Base-by-base conservation (phyloP, 2,888 invertebrate genomes). In the Scaptomyza cyrtandrae region DNA sequence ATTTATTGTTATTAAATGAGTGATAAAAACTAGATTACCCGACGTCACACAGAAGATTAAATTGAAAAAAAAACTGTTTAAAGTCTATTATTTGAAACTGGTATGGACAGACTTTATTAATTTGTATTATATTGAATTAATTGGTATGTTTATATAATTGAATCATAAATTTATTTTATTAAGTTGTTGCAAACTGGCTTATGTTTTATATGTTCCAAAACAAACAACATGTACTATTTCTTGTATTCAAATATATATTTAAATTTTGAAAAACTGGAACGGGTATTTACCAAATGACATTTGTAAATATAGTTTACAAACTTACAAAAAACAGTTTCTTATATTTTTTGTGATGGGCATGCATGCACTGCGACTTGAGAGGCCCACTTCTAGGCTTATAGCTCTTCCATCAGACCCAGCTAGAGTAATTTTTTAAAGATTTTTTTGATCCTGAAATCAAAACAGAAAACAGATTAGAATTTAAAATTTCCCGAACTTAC, bases 141-240 rank as follows among this genome's bases (percentile, higher is more conserved):
- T 59, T 27, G 29, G 24, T 57, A 57, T n/a, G 19, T 9, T 9
- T 10, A n/a, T 33, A 45, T 56, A 48, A 41, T 33, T 13, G 24
- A 57, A 65, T 57, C 61, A 58, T 56, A 35, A 52, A 53, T 61
- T 46, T 3, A 0, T 39, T 16, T 41, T 49, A 70, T 71, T n/a
- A n/a, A n/a, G n/a, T n/a, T n/a, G n/a, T n/a, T 24, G 24, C n/a
- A 76, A 75, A 76, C 76, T 68, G 49, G 72, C 72, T 76, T 72
- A 48, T 49, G 56, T 43, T 50, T 27, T 3, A 35, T 14, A 31
- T 13, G 33, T 13, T 33, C 3, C 24, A 29, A 43, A 14, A 9
- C 7, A 14, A 3, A 6, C 6, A 19, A 19, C 19, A 19, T 19
- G 19, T 2, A 14, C 10, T 33, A n/a, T 6, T 6, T 39, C 0